Evolutionary conservation across 2,797 vertebrate species (phyloP).

Genomic region (Discoglossus pictus): DNA sequence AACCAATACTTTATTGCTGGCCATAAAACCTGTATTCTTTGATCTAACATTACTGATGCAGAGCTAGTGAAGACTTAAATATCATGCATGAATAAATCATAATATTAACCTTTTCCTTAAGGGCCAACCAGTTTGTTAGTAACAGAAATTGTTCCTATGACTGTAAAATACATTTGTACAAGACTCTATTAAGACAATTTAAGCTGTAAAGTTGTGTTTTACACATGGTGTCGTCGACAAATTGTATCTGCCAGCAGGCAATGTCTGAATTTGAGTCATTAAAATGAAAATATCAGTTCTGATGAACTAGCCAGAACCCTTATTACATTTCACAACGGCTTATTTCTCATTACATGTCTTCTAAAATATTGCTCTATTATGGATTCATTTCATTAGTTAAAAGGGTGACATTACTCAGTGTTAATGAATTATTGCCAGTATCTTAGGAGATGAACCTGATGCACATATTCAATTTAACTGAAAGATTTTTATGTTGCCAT

Average conservation of each 20-base stretch:
- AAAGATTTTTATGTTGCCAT: constrained; percentile 63
- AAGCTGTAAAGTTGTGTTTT: constrained; percentile 36
- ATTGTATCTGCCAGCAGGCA: constrained; percentile 33
- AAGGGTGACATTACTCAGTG: constrained; percentile 61
- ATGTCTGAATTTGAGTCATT: constrained; percentile 29
- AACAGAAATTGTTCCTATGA: constrained; percentile 20
- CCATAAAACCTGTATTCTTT: too few species aligned
- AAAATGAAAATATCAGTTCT: constrained; percentile 43
- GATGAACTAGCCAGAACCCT: constrained; percentile 50
- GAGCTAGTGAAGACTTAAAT: too few species aligned
- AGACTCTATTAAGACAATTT: constrained; percentile 25
- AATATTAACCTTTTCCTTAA: too few species aligned
- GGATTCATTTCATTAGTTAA: constrained; percentile 60
- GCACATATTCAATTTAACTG: constrained; percentile 62
- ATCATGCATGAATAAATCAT: too few species aligned
- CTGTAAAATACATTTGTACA: constrained; percentile 28
- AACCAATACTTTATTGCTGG: too few species aligned
- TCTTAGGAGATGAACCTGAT: constrained; percentile 56
- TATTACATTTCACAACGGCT: constrained; percentile 51
- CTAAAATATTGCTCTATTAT: constrained; percentile 63
- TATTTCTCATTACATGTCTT: constrained; percentile 55
- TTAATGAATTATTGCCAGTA: constrained; percentile 64
- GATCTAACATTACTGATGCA: too few species aligned
- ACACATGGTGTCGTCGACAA: constrained; percentile 28
- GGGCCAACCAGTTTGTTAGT: not conserved